These are phyloP conservation scores for Ophioninae sp. DNA, from an alignment of 2,888 invertebrate genomes.

Conservation along the genomic window DNA sequence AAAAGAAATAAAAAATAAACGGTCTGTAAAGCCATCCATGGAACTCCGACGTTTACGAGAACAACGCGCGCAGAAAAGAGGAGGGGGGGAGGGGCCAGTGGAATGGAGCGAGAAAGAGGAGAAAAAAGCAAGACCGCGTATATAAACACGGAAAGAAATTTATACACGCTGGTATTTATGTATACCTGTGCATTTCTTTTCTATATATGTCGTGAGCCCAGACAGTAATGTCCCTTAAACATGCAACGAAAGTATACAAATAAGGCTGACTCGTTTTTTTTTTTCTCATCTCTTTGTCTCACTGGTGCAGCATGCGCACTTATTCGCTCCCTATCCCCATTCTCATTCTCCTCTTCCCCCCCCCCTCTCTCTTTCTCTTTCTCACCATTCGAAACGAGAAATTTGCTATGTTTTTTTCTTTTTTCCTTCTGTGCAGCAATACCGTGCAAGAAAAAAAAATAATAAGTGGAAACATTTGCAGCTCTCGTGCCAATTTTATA, in stretches of 20 bases:
- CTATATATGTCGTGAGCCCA: conserved; percentile 61
- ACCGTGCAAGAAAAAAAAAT: conserved; percentile 33
- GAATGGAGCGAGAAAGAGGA: conserved; percentile 41
- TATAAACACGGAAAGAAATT: conserved; percentile 16
- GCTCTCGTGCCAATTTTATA: conserved; percentile 60
- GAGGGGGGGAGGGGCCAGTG: conserved; percentile 50
- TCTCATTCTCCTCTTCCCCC: conserved; percentile 13
- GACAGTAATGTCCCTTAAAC: conserved; percentile 68
- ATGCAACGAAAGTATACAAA: conserved; percentile 69
- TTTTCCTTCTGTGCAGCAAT: conserved; percentile 19
- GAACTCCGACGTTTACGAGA: conserved; percentile 65
- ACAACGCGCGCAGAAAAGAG: conserved; percentile 45
- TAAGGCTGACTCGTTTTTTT: conserved; percentile 63
- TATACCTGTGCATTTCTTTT: conserved; percentile 23
- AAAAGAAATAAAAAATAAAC: conserved; percentile 58
- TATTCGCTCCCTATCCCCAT: conserved; percentile 25
- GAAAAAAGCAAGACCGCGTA: conserved; percentile 42
- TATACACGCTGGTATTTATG: conserved; percentile 5
- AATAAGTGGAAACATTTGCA: conserved; percentile 55
- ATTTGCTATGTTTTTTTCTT: conserved; percentile 38
- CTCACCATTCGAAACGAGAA: conserved; percentile 49
- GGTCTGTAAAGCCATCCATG: conserved; percentile 64
- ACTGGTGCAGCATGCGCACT: conserved; percentile 21
- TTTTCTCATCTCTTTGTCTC: conserved; percentile 33
- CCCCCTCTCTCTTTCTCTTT: conserved; percentile 13